Evolutionary conservation across 2,113 vertebrate genomes (phyloP).

Genomic region (rabbit (Oryctolagus cuniculus)): DNA sequence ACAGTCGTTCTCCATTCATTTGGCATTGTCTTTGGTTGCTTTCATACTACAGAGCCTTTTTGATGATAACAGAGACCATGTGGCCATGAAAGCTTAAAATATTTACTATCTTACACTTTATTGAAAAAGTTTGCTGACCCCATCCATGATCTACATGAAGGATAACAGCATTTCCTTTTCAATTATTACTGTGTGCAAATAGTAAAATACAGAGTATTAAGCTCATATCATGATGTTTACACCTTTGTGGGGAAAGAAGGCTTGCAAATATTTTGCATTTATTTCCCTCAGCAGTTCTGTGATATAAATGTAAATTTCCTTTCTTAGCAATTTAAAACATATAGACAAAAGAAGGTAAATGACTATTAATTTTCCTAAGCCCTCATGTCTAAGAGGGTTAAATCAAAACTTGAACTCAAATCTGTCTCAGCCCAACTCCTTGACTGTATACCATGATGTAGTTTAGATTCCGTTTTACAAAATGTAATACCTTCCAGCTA

Average conservation of each 20-base stretch:
- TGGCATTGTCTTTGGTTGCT: neutral
- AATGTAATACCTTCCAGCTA: neutral
- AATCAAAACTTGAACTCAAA: neutral
- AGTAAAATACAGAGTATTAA: neutral
- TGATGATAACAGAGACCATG: neutral
- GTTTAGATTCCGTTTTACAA: neutral
- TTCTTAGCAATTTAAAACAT: conserved; percentile 26
- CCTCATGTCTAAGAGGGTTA: neutral
- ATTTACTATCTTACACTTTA: neutral
- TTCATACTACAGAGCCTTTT: neutral
- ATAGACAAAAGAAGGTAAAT: neutral
- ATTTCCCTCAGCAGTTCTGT: neutral
- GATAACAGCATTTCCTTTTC: neutral
- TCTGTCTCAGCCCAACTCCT: neutral
- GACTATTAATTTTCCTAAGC: neutral
- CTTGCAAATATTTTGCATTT: neutral
- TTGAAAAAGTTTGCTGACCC: neutral
- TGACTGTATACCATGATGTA: neutral
- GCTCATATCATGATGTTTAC: neutral
- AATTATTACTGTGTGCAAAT: neutral
- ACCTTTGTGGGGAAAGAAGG: neutral
- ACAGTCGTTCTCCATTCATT: neutral
- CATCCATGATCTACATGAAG: neutral
- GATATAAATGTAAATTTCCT: neutral
- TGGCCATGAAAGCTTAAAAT: neutral